Conservation (phyloP, 30 jellyfish, hydroid and myxozoan genomes). For the Pseudorhiza aurosa region DNA sequence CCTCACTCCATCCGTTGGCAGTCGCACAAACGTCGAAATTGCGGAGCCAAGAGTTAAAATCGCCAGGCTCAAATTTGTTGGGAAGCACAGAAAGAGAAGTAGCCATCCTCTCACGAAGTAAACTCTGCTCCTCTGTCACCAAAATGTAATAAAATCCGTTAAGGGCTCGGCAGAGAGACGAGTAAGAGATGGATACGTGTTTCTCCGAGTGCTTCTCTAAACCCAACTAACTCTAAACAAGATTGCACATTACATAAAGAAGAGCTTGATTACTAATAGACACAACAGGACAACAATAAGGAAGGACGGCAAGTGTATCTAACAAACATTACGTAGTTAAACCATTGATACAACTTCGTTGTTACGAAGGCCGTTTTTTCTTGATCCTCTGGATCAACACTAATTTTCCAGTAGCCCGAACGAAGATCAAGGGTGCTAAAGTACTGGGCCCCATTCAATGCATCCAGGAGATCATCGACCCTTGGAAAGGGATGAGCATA, state of each 20-base stretch:
- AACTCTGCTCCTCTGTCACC: slow-evolving; percentile 12
- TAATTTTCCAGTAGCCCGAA: slow-evolving; percentile 52
- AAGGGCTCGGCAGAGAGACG: too few species aligned
- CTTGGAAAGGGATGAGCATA: slow-evolving; percentile 75
- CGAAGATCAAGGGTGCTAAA: slow-evolving; percentile 64
- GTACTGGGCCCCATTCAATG: slow-evolving; percentile 14
- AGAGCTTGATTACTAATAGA: too few species aligned
- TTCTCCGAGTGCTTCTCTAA: too few species aligned
- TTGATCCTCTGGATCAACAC: slow-evolving; percentile 42
- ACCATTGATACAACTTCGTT: too few species aligned
- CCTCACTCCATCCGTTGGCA: slow-evolving; percentile 20
- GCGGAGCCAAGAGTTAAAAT: not conserved
- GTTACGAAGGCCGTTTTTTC: slow-evolving; percentile 45
- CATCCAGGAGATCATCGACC: slow-evolving; percentile 63
- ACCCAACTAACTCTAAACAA: too few species aligned
- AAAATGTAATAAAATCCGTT: not conserved
- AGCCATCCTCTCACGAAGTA: not conserved
- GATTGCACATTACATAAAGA: too few species aligned
- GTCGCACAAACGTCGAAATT: slow-evolving; percentile 1
- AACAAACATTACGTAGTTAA: too few species aligned
- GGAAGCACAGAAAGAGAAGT: slow-evolving; percentile 6
- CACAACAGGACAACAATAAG: too few species aligned
- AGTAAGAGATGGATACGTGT: too few species aligned
- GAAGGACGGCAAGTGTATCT: too few species aligned
- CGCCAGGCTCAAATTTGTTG: not conserved